Evolutionary conservation across 2,113 vertebrate genomes (phyloP).

Genomic region (Gambusia affinis): DNA sequence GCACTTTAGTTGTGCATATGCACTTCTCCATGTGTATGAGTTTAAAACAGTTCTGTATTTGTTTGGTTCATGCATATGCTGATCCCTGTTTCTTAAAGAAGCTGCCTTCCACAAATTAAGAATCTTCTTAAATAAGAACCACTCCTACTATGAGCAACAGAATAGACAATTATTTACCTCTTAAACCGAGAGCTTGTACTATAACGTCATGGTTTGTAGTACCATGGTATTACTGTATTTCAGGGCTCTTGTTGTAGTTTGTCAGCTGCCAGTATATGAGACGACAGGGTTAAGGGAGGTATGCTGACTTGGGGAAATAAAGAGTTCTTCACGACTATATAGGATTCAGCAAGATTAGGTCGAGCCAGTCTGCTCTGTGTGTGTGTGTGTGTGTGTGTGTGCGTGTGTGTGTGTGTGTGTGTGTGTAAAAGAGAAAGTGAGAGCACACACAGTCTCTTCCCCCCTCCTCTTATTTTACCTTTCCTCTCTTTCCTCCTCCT

Average conservation of each 20-base stretch:
- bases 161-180: constrained; percentile 4
- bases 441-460: constrained; percentile 40
- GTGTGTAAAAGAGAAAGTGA: constrained; percentile 7
- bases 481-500: constrained; percentile 31
- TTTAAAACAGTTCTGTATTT: no score
- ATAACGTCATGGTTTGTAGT: constrained; percentile 9
- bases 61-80: no score
- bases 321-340: constrained; percentile 65
- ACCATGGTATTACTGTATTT: constrained; percentile 13
- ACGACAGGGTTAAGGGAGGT: constrained; percentile 63
- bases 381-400: constrained; percentile 17
- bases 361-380: constrained; percentile 36
- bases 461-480: constrained; percentile 55
- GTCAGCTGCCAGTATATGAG: constrained; percentile 69
- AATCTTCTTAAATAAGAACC: neutral
- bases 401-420: constrained; percentile 20
- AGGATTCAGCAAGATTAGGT: constrained; percentile 63
- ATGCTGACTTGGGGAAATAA: constrained; percentile 78
- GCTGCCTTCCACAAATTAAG: no score
- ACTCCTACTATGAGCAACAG: neutral
- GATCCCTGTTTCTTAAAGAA: no score
- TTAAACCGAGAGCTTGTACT: neutral
- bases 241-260: constrained; percentile 41
- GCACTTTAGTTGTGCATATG: no score
- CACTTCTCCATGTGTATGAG: no score